A percentile compares a stretch with the other conserved stretches of the same genome.
phyloP scores from a whole-genome alignment of 2,888 invertebrate species.

The Epinotia demarniana region DNA sequence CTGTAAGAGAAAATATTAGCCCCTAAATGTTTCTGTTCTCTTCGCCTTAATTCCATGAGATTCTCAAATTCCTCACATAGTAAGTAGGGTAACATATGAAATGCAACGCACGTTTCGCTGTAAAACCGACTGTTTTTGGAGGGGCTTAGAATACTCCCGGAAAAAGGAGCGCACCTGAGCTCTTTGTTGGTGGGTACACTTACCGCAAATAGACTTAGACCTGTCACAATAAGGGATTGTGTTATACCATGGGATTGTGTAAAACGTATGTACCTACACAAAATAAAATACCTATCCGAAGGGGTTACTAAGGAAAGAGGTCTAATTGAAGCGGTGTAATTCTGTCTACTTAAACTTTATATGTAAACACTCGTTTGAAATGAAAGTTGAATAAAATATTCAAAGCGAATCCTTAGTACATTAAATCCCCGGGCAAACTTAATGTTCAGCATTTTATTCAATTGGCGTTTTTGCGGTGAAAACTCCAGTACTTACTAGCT shows the following conservation, averaged over 20 bases:
- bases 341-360: not conserved
- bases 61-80: not conserved
- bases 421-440: not conserved
- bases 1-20: too few species aligned
- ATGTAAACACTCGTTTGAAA: constrained; percentile 8
- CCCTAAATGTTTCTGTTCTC: too few species aligned
- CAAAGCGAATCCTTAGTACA: constrained; percentile 9
- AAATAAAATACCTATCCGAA: constrained; percentile 23
- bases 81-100: constrained; percentile 16
- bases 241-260: constrained; percentile 1
- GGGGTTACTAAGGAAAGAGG: constrained; percentile 3
- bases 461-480: constrained; percentile 2
- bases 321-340: not conserved
- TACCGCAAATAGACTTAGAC: constrained; percentile 41
- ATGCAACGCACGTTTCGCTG: constrained; percentile 48
- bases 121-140: constrained; percentile 50
- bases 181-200: constrained; percentile 33
- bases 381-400: constrained; percentile 11
- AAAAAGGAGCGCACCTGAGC: constrained; percentile 53
- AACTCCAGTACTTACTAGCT: not conserved
- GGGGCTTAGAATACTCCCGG: constrained; percentile 51
- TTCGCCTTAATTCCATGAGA: not conserved
- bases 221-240: constrained; percentile 41
- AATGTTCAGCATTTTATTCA: not conserved
- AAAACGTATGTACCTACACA: constrained; percentile 31